These are phyloP conservation scores for Otolemur garnettii DNA, from an alignment of 2,113 vertebrate genomes.

Conservation along the genomic window DNA sequence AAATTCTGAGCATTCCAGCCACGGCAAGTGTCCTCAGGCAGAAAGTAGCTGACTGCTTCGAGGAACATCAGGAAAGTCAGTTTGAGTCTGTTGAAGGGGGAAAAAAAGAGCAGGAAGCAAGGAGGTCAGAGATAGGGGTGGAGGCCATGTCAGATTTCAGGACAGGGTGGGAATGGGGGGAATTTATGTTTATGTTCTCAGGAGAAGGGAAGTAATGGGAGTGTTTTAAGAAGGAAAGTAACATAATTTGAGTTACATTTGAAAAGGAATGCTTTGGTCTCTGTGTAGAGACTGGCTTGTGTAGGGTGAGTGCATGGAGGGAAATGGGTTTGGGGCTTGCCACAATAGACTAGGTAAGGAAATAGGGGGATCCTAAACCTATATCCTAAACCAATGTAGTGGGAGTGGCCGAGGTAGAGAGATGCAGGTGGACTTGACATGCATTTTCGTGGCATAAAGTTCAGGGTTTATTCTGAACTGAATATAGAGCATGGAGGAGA, in stretches of 20 bases:
- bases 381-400: not conserved
- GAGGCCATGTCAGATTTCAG: not conserved
- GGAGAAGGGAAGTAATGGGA: not conserved
- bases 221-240: not conserved
- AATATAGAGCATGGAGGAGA: not conserved
- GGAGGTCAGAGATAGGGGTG: not conserved
- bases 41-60: not conserved
- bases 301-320: not conserved
- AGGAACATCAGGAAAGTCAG: not conserved
- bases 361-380: no score
- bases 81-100: not conserved
- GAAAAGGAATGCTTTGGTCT: not conserved
- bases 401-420: not conserved
- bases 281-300: not conserved
- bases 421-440: not conserved
- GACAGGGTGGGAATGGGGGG: not conserved
- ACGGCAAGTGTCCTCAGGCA: not conserved
- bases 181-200: not conserved
- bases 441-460: not conserved
- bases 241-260: not conserved
- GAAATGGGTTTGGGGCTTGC: not conserved
- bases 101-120: not conserved
- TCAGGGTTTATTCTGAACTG: not conserved
- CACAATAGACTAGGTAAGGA: not conserved
- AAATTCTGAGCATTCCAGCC: not conserved